Evolutionary conservation across 2,888 invertebrate species (phyloP), one percentile per base, ranked within the genome.

Genomic region (Pseudanteris insignis): DNA sequence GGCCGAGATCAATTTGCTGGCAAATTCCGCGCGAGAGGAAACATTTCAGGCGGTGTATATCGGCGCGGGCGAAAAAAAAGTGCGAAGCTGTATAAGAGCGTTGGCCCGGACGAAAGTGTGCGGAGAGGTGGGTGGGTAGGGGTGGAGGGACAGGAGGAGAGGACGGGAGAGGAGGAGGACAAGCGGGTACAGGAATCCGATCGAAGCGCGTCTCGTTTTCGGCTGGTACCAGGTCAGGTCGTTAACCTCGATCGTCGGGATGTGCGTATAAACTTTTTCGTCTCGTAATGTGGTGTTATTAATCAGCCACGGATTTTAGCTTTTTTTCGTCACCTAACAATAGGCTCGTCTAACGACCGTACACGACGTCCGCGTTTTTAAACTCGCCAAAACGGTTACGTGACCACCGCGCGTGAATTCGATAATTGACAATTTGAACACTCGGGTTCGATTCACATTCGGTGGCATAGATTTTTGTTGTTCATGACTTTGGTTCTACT

Each of bases 231-330:
- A 53, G 43, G 47, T 60, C 63, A 47, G 70, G 69, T 70, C 72
- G 55, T 68, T 69, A 59, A 72, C 71, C 71, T 67, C 65, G 66
- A 58, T 61, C 68, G 67, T 66, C 70, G 4, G 18, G 67, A 67
- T 63, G 64, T 69, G 44, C 47, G 38, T 43, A 58, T 47, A 40
- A 50, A 55, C 63, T 54, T 54, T 54, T 44, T 54, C 53, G 43
- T 53, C 43, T 44, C 28, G 54, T 43, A 53, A 53, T 53, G 43
- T 37, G 38, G 43, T 26, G 46, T 46, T 47, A 53, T 47, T 54
- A 57, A 48, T 57, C 57, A 48, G 43, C 36, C 36, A 36, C 38
- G 40, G 34, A 46, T 37, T 40, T 55, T 21, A 29, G 28, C 46
- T 6, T 13, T 12, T 46, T 44, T 10, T 11, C n/a, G n/a, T n/a